Base-by-base conservation (phyloP, 1,140 invertebrate genomes). In the Rhynchophorus ferrugineus region DNA sequence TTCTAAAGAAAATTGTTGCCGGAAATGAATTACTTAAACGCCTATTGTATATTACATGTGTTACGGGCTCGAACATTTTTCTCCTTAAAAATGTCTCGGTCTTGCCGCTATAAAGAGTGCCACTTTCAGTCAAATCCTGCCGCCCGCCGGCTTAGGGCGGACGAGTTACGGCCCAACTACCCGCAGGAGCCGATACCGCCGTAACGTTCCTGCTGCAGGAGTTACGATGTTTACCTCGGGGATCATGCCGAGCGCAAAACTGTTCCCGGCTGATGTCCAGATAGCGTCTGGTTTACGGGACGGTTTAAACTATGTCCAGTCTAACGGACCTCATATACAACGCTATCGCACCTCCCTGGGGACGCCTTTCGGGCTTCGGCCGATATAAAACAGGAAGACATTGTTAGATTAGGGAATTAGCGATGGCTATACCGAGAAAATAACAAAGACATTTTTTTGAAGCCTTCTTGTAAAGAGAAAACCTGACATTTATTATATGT, bases 251-350 rank as follows among this genome's bases (percentile, higher is more conserved):
- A 44, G 48, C 46, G 47, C 47, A 52, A 54, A 56, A 58, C 46
- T 51, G 61, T 67, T 64, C 63, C 67, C 67, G 66, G 67, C 67
- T 68, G 67, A 69, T 69, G 67, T 62, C 65, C 67, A 65, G 67
- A 69, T 69, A 69, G 63, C 66, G 58, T 54, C 59, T 69, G 67
- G 64, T 69, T 69, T 69, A 69, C 67, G 64, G 56, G 66, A 69
- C 65, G 67, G 67, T 65, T 69, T 69, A 69, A 69, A 68, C 67
- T 69, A 68, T 67, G 67, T 69, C 67, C 67, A 66, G 66, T 68
- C 66, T 69, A 69, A 69, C 67, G 64, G 67, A 61, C 61, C 64
- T 68, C 67, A 66, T 69, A 69, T 68, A 69, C 65, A 69, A 69
- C 64, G 67, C 67, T 69, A 69, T 69, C 67, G 67, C 45, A 43